Evolutionary conservation across 2,797 vertebrate genomes (phyloP).

Genomic region (Sylvilagus floridanus): DNA sequence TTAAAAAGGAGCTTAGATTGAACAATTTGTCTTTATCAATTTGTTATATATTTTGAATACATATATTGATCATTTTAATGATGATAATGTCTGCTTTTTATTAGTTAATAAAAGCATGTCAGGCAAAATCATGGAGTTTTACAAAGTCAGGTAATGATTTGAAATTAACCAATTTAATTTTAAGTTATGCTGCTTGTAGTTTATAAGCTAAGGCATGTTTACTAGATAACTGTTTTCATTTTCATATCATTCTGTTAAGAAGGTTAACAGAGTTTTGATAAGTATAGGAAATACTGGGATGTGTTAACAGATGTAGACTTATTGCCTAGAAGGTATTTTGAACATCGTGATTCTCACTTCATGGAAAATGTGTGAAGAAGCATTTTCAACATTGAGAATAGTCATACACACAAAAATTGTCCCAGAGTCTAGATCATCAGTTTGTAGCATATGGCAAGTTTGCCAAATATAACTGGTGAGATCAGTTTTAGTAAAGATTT

Average conservation of each 20-base stretch:
- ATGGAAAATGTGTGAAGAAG: constrained; percentile 75
- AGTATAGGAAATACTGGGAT: constrained; percentile 61
- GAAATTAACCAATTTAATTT: not conserved
- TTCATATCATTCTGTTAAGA: constrained; percentile 56
- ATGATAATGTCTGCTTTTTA: not conserved
- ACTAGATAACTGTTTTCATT: constrained; percentile 49
- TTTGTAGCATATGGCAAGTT: constrained; percentile 65
- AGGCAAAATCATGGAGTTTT: not conserved
- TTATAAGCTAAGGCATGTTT: constrained; percentile 51
- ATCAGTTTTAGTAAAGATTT: constrained; percentile 60
- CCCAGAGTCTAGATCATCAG: constrained; percentile 53
- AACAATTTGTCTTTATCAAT: not conserved
- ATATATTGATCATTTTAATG: not conserved
- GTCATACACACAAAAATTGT: constrained; percentile 35
- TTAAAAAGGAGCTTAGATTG: too few species aligned
- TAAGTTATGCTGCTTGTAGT: not conserved
- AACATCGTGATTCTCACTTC: constrained; percentile 69
- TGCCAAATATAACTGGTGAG: constrained; percentile 55
- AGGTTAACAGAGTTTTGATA: constrained; percentile 70
- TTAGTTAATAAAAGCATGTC: not conserved
- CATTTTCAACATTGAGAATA: constrained; percentile 72
- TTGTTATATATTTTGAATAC: not conserved
- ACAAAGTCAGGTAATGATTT: not conserved
- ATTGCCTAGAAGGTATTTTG: constrained; percentile 74
- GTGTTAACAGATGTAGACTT: constrained; percentile 64